Percentiles rank a stretch among this genome's conserved stretches.
Conservation (phyloP, 2,113 vertebrate genomes). For the Pteropus alecto region DNA sequence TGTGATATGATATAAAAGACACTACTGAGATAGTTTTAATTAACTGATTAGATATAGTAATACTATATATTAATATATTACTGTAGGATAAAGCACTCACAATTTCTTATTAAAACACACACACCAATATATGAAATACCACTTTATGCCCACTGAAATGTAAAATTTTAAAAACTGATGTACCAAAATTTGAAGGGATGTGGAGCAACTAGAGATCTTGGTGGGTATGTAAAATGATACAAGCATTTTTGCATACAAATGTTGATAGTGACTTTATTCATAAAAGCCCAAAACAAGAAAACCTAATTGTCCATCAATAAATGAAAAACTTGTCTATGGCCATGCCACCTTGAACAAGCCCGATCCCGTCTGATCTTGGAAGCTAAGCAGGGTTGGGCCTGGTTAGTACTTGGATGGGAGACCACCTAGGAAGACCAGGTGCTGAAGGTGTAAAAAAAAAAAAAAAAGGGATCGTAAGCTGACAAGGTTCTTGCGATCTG, state of each 20-base stretch:
- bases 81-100: not conserved
- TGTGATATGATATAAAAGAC: not conserved
- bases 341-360: too few species aligned
- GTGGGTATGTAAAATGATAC: not conserved
- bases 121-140: not conserved
- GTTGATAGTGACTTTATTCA: not conserved
- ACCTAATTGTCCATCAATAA: not conserved
- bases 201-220: not conserved
- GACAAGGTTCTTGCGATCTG: too few species aligned
- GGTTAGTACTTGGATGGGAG: too few species aligned
- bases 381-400: too few species aligned
- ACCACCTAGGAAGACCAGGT: too few species aligned
- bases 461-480: too few species aligned
- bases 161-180: not conserved
- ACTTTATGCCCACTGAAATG: not conserved
- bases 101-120: not conserved
- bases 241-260: not conserved
- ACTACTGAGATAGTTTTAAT: not conserved
- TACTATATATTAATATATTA: not conserved
- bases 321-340: not conserved
- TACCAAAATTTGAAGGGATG: not conserved
- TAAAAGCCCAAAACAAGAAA: not conserved
- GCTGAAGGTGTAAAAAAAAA: too few species aligned
- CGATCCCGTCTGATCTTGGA: too few species aligned
- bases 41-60: not conserved